Evolutionary conservation across 2,113 vertebrate species (phyloP).

Genomic region (Carassius gibelio): DNA sequence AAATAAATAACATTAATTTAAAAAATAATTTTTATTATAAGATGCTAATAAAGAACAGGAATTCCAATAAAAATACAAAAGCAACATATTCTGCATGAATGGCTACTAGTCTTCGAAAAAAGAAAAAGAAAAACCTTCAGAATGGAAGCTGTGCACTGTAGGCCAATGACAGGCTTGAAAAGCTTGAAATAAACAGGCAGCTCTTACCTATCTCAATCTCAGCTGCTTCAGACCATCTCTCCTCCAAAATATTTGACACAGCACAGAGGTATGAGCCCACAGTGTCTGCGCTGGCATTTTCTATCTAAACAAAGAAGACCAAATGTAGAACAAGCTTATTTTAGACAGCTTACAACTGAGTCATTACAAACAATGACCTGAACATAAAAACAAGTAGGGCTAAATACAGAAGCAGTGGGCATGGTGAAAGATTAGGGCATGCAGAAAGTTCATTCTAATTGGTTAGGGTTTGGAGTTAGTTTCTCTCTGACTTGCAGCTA

Average conservation of each 20-base stretch:
- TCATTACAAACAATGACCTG: neutral
- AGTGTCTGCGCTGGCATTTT: constrained; percentile 59
- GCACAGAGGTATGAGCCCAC: constrained; percentile 81
- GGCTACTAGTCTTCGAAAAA: neutral
- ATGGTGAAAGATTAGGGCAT: too few relatives aligned
- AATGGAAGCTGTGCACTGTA: neutral
- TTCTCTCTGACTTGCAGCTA: too few relatives aligned
- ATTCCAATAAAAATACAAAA: neutral
- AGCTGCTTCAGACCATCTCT: constrained; percentile 79
- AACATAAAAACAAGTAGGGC: too few relatives aligned
- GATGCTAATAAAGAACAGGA: neutral
- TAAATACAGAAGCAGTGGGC: too few relatives aligned
- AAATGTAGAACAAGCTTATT: neutral
- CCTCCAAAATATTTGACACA: constrained; percentile 75
- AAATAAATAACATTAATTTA: too few relatives aligned
- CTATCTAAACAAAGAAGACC: constrained; percentile 64
- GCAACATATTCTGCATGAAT: neutral
- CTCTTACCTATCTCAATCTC: constrained; percentile 79
- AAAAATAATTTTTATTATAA: neutral
- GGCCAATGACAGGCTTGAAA: neutral
- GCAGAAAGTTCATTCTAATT: too few relatives aligned
- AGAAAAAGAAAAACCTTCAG: too few relatives aligned
- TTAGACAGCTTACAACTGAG: neutral
- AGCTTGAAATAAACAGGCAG: neutral
- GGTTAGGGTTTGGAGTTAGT: too few relatives aligned